Conservation (phyloP, 1,140 invertebrate species). For the Trichonephila inaurata region DNA sequence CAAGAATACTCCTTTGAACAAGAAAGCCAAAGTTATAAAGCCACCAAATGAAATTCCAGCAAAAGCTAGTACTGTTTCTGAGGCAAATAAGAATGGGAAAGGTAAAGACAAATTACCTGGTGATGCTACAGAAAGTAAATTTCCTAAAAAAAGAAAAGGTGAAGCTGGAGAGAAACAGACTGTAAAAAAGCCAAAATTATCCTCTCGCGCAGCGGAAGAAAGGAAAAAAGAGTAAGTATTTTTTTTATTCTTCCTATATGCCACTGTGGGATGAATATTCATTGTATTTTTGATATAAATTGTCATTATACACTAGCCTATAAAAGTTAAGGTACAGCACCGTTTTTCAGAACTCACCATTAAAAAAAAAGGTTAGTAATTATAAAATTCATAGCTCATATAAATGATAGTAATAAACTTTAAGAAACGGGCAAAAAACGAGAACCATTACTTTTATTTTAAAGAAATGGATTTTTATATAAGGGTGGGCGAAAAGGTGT, state of each 20-base stretch:
- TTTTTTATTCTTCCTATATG: not conserved
- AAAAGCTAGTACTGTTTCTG: conserved; percentile 43
- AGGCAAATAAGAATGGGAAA: conserved; percentile 62
- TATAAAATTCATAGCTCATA: no score
- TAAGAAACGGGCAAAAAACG: no score
- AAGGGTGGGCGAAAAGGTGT: no score
- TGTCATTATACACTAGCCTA: no score
- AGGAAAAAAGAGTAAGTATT: conserved; percentile 72
- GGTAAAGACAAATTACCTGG: conserved; percentile 29
- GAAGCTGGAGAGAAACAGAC: conserved; percentile 13
- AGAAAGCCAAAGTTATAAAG: conserved; percentile 34
- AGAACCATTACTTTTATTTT: no score
- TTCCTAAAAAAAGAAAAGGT: conserved; percentile 69
- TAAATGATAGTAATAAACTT: no score
- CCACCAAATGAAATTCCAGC: conserved; percentile 1
- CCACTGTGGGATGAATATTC: no score
- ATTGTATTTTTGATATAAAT: no score
- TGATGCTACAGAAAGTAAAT: conserved; percentile 48
- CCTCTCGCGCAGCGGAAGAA: conserved; percentile 38
- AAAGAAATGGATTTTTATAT: no score
- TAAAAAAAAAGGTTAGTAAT: no score
- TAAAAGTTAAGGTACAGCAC: no score
- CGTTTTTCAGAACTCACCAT: no score
- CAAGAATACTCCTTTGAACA: conserved; percentile 10
- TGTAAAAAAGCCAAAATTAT: conserved; percentile 46